Evolutionary conservation across 2,113 vertebrate genomes (phyloP).

Genomic region (Pelecanoides urinatrix): DNA sequence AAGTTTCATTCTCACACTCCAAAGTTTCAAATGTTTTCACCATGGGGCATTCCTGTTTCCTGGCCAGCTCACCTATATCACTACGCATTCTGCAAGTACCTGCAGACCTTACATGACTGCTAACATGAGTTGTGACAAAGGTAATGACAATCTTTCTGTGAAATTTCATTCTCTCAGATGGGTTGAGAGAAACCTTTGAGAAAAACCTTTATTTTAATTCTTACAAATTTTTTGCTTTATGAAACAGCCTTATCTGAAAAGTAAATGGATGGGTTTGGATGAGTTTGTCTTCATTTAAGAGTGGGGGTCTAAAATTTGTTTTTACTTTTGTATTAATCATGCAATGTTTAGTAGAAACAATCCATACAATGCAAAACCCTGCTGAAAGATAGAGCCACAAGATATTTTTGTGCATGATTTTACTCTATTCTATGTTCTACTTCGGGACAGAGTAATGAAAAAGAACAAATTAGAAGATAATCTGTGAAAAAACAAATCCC

Average conservation of each 20-base stretch:
- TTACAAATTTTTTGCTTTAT: not conserved
- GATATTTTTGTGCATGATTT: not conserved
- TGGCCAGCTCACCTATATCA: not conserved
- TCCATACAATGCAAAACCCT: not conserved
- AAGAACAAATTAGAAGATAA: slow-evolving; percentile 23
- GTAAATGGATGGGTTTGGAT: not conserved
- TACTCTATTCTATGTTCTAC: not conserved
- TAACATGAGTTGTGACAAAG: not conserved
- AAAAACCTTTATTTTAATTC: not conserved
- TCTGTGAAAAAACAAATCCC: not conserved
- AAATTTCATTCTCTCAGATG: not conserved
- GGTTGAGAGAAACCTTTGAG: no score
- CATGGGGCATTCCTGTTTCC: not conserved
- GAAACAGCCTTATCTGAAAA: not conserved
- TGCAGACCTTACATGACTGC: not conserved
- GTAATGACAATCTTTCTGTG: not conserved
- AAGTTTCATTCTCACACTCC: not conserved
- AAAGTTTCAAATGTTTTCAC: not conserved
- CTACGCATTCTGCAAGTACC: not conserved
- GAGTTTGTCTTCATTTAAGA: not conserved
- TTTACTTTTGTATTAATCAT: not conserved
- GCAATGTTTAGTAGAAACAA: not conserved
- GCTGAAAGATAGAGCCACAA: not conserved
- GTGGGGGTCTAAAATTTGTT: not conserved
- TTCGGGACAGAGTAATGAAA: not conserved